phyloP scores from a whole-genome alignment of 2,797 vertebrate genomes.

The Phoebastria nigripes region DNA sequence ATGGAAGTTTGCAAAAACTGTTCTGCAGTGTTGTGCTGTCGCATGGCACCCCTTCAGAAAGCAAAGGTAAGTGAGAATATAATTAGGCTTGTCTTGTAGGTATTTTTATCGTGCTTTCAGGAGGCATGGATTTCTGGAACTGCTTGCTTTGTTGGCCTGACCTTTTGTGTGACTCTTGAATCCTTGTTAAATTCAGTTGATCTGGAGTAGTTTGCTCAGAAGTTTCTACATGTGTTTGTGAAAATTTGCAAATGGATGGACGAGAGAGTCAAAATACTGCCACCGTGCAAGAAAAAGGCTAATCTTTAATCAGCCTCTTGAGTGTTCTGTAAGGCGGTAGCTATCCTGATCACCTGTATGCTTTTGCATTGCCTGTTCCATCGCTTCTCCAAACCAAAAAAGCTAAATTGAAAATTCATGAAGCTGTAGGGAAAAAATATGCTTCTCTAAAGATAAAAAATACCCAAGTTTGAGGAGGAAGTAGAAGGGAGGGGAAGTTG shows the following conservation, averaged over 20 bases:
- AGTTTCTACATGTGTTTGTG: background rate
- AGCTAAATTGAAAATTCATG: background rate
- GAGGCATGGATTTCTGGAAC: background rate
- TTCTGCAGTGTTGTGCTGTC: constrained; percentile 93
- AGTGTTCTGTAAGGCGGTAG: background rate
- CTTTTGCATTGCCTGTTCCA: background rate
- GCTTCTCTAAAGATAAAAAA: background rate
- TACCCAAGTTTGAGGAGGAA: background rate
- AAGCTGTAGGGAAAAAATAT: background rate
- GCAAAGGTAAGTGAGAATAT: constrained; percentile 83
- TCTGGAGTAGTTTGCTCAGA: background rate
- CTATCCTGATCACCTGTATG: background rate
- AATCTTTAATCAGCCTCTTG: background rate
- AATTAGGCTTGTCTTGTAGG: background rate
- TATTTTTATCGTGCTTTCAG: background rate
- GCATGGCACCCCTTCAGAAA: constrained; percentile 97
- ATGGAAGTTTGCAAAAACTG: constrained; percentile 97
- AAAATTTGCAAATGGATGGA: background rate
- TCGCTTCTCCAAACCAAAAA: background rate
- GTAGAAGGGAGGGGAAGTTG: background rate
- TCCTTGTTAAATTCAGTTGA: background rate
- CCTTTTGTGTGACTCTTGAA: background rate
- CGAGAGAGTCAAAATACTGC: background rate
- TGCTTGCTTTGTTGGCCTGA: background rate
- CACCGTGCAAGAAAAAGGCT: background rate